Evolutionary conservation across 92 coral and sea anemone species (phyloP).

Genomic region (Micromussa lordhowensis): DNA sequence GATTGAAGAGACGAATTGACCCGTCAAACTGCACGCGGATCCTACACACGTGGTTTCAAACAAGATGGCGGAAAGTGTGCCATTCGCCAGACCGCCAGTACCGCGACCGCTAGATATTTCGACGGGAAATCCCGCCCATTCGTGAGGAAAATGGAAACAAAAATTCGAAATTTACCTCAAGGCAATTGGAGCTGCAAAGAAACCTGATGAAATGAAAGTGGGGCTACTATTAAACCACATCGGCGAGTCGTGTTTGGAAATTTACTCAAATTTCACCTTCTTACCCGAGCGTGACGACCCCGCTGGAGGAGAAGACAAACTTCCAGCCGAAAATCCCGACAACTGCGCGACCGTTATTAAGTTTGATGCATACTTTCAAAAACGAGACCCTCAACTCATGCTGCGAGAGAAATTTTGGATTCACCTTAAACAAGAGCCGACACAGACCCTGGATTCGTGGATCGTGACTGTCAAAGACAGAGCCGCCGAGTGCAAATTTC

Average conservation of each 20-base stretch:
- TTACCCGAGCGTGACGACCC: slow-evolving; percentile 41
- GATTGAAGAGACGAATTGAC: not conserved
- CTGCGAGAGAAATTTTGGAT: too few relatives aligned
- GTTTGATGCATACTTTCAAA: slow-evolving; percentile 53
- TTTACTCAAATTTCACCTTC: slow-evolving; percentile 43
- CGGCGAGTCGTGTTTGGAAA: not conserved
- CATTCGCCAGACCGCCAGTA: slow-evolving; percentile 43
- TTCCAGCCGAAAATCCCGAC: slow-evolving; percentile 52
- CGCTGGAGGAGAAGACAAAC: slow-evolving; percentile 34
- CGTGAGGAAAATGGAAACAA: slow-evolving; percentile 55
- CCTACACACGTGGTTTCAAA: slow-evolving; percentile 1
- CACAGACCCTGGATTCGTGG: slow-evolving; percentile 71
- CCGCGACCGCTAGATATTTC: slow-evolving; percentile 39
- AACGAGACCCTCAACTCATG: slow-evolving; percentile 63
- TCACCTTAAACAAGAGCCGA: slow-evolving; percentile 58
- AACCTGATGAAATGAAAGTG: not conserved
- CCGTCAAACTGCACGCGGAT: not conserved
- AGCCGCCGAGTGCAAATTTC: slow-evolving; percentile 69
- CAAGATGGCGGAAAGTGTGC: slow-evolving; percentile 40
- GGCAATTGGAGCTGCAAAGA: slow-evolving; percentile 39
- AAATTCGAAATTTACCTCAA: slow-evolving; percentile 37
- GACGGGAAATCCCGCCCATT: slow-evolving; percentile 58
- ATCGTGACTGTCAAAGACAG: slow-evolving; percentile 58
- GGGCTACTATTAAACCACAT: too few relatives aligned
- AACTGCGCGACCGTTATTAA: slow-evolving; percentile 57